Base-by-base conservation (phyloP, 2,113 vertebrate species). In the Phalacrocorax aristotelis region DNA sequence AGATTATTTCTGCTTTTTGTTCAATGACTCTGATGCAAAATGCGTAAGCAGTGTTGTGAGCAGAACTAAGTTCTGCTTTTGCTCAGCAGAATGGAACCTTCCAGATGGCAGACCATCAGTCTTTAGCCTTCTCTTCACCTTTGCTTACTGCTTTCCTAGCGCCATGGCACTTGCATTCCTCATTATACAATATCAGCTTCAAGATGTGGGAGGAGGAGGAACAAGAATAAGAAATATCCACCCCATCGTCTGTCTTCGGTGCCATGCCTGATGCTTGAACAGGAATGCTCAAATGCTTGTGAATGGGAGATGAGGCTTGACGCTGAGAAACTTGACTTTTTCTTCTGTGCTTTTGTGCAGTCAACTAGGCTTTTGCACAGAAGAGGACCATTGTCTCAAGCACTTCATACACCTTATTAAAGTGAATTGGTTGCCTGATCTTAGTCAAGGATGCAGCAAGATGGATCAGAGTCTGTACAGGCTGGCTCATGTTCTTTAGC, bases 211-310 rank as follows among this genome's bases (percentile, higher is more conserved):
- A 83, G 25, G 34, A 78, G 10, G 21, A 87, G 74, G 10, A 69
- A 65, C 44, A 61, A 44, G 22, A 22, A 57, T 13, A 11, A 76
- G 30, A 44, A 69, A 1, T 11, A 20, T 16, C 11, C 9, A 81
- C 1, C 1, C 25, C 15, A 22, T 7, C 0, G 0, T 65, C 23
- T 52, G 1, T 19, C 14, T 66, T 70, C 42, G 78, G 2, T 74
- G 48, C 21, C 12, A 38, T 15, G 17, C 10, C 27, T 74, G 13
- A 13, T 89, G 9, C 27, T 81, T 82, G 23, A 78, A 54, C 14
- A 40, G 6, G 40, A 58, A 36, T 23, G 6, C 22, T 36, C 16
- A 60, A 80, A 51, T 32, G 22, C 5, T 81, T 60, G 15, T 6
- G 77, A 74, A 74, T 36, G 5, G 54, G 11, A 93, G 12, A 11